Evolutionary conservation across 2,797 vertebrate species (phyloP).

Genomic region (Acanthiza pusilla): DNA sequence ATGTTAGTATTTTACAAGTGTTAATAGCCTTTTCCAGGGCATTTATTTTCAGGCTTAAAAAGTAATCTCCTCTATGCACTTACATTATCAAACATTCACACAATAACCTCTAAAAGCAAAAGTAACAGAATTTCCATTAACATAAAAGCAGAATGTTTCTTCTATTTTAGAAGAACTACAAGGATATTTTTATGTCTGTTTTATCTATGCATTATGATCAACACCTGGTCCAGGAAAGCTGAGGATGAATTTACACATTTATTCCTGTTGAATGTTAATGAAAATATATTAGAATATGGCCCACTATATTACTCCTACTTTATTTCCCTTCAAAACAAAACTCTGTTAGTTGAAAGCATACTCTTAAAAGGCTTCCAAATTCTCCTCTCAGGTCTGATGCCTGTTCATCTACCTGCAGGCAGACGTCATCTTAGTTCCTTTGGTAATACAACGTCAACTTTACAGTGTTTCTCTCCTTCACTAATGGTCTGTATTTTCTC

Average conservation of each 20-base stretch:
- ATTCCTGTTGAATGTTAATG: not conserved
- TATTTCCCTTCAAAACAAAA: not conserved
- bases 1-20: not conserved
- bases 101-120: not conserved
- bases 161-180: not conserved
- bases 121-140: not conserved
- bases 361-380: not conserved
- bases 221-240: not conserved
- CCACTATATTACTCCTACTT: not conserved
- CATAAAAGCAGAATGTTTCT: not conserved
- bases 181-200: not conserved
- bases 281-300: not conserved
- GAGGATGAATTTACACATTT: not conserved
- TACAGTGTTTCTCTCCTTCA: not conserved
- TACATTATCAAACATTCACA: not conserved
- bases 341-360: not conserved
- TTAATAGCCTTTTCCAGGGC: not conserved
- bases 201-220: not conserved
- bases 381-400: not conserved
- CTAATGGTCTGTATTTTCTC: not conserved
- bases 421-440: not conserved
- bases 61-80: not conserved
- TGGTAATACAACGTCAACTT: not conserved
- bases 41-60: conserved; percentile 1
- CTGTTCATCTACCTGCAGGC: not conserved